These are phyloP conservation scores for Sylvicapra grimmia DNA, from an alignment of 2,113 vertebrate species.

Conservation along the genomic window DNA sequence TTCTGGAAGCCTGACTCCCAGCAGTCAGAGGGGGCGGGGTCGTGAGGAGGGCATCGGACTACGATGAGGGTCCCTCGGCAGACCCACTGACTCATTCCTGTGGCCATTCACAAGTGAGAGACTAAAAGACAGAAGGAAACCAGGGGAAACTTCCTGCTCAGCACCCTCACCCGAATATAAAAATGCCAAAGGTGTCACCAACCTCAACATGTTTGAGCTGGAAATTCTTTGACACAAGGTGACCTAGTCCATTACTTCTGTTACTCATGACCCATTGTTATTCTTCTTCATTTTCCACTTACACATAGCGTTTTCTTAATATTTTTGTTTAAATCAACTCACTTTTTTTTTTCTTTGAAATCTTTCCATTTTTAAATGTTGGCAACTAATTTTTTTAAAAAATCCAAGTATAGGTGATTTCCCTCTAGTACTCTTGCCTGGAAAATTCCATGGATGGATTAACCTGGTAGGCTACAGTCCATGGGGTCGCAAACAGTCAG, in stretches of 20 bases:
- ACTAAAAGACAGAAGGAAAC: neutral
- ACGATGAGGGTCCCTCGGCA: neutral
- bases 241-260: neutral
- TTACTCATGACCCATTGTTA: neutral
- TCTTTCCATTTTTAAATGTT: neutral
- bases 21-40: neutral
- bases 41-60: neutral
- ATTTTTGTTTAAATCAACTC: neutral
- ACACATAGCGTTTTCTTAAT: neutral
- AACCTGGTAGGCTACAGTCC: too few relatives aligned
- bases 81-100: neutral
- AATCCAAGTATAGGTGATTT: neutral
- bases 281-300: neutral
- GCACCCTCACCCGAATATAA: neutral
- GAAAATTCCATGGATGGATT: too few relatives aligned
- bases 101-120: neutral
- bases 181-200: neutral
- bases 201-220: neutral
- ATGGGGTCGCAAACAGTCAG: too few relatives aligned
- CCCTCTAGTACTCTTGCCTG: too few relatives aligned
- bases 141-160: neutral
- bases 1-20: neutral
- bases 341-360: neutral
- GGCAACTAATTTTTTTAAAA: neutral
- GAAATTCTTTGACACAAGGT: neutral